phyloP scores from a whole-genome alignment of 64 coral and sea anemone genomes.

The Stichodactyla mertensii region DNA sequence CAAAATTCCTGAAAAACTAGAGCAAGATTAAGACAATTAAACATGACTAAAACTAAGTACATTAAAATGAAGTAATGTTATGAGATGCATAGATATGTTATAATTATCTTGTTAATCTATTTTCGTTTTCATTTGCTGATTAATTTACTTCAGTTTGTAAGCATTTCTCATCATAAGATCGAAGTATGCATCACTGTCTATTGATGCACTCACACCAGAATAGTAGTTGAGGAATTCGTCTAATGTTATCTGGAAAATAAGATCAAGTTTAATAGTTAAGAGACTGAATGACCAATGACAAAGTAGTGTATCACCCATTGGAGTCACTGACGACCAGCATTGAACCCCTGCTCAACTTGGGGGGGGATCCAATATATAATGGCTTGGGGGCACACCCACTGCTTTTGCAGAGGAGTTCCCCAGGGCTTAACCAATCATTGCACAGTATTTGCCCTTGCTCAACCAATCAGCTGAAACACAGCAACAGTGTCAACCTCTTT shows the following conservation, averaged over 20 bases:
- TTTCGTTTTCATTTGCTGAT: background rate
- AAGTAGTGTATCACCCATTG: too few species aligned
- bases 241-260: slow-evolving; percentile 70
- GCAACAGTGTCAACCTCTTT: background rate
- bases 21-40: background rate
- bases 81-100: background rate
- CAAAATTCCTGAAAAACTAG: too few species aligned
- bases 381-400: too few species aligned
- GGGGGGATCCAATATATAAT: too few species aligned
- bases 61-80: background rate
- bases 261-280: background rate
- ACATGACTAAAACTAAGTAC: background rate
- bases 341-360: too few species aligned
- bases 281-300: too few species aligned
- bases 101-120: background rate
- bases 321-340: too few species aligned
- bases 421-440: too few species aligned
- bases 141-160: slow-evolving; percentile 78
- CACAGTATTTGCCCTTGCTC: too few species aligned
- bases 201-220: slow-evolving; percentile 93
- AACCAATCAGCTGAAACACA: background rate
- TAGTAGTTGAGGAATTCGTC: slow-evolving; percentile 99
- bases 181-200: slow-evolving; percentile 97
- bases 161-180: slow-evolving; percentile 98
- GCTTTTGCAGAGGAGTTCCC: too few species aligned